Base-by-base conservation (phyloP, 2,797 vertebrate genomes). In the Champsocephalus esox region DNA sequence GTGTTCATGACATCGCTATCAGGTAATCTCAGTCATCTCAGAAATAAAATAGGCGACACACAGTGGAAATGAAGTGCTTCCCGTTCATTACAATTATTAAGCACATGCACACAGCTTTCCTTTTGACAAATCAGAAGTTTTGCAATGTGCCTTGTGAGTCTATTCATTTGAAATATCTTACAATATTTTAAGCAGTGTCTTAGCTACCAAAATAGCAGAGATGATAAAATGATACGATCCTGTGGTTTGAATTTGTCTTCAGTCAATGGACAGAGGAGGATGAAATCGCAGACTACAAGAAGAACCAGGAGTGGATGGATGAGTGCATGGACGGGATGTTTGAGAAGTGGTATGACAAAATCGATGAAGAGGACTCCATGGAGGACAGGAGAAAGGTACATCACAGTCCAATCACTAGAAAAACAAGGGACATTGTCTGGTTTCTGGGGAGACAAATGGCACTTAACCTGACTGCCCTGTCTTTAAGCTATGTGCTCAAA, bases 331-430 rank as follows among this genome's bases (percentile, higher is more conserved):
- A 99, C 28, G 95, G 97, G 50, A 97, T 97, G 96, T 99, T 99
- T 92, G 97, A 99, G 93, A 95, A 96, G 90, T 99, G 98, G 98
- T 99, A 97, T 77, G 97, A 99, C 92, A 99, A 98, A 94, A 98
- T 99, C 44, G 93, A 96, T 66, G 96, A 97, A 75, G 97, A 97
- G 70, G 96, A 96, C 68, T 96, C 96, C 50, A 91, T 95, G 73
- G 97, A 99, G 81, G 97, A 98, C 86, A 96, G 96, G 83, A 96
- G 98, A 92, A 98, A 99, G 96, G 98, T 99, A 92, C 76, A 43
- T 41, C 5, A 52, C 43, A 12, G 9, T 24, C 9, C 10, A 17
- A 41, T 60, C 21, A 9, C n/a, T 51, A 34, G 17, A 9, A 49
- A 38, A 24, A 64, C 38, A 38, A 66, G 9, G 10, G 4, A 34